Base-by-base conservation (phyloP, 2,113 vertebrate species). In the Axis porcinus region DNA sequence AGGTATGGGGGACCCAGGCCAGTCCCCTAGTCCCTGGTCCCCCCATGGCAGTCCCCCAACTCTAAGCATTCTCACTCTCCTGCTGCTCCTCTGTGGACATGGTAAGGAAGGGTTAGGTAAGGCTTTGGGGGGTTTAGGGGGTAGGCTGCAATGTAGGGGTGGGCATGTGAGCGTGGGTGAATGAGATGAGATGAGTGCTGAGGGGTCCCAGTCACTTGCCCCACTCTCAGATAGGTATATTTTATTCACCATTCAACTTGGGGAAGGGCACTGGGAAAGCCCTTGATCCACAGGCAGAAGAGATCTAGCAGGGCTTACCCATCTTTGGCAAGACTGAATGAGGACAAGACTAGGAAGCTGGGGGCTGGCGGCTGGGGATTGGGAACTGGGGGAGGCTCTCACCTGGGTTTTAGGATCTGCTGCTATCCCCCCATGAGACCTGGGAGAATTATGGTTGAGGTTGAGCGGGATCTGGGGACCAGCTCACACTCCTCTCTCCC, bases 1-100 rank as follows among this genome's bases (percentile, higher is more conserved):
- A 98, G 99, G 98, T 97, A 99, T 99, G 99, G 99, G 99, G 98
- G 98, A 74, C 90, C 43, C 67, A 27, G 81, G 92, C 78, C 9
- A n/a, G 94, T n/a, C 70, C 14, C 83, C 90, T 96, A 95, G 95
- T 95, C 91, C 92, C 6, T 58, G 79, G 95, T 43, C 95, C 98
- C 97, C 95, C 95, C 96, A 96, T 30, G 98, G 98, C 97, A 98
- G 96, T 2, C 30, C 96, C 23, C 97, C 98, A 55, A 97, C 98
- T 90, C 94, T 99, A 64, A 97, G 10, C 85, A 95, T 84, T 0
- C 83, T 99, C 94, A 95, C 74, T 76, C 83, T 99, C 92, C 96
- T 99, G 95, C 98, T 99, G 87, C 97, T 99, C 84, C 95, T 98
- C 98, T 98, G 98, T 96, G 95, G 98, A 97, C 97, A 99, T 14